phyloP scores from a whole-genome alignment of 2,797 vertebrate species.

The Anniella stebbinsi region DNA sequence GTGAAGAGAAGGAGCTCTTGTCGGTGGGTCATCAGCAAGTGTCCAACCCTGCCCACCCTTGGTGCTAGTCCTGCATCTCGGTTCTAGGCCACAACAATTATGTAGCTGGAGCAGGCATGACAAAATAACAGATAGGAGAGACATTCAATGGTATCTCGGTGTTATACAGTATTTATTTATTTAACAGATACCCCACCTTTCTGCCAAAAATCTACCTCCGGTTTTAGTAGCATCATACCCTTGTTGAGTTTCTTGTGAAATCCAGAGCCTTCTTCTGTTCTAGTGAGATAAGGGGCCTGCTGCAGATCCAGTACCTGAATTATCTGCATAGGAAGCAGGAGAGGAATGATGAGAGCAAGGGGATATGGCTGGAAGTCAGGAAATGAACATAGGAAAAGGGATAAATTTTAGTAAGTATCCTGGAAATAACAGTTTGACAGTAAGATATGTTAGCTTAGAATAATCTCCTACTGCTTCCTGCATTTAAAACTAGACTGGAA shows the following conservation, averaged over 20 bases:
- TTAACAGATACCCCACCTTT: too few species aligned
- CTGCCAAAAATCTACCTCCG: neutral
- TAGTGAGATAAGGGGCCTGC: neutral
- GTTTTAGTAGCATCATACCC: neutral
- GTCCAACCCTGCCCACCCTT: too few species aligned
- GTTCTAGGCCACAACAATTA: neutral
- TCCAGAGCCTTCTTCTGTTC: neutral
- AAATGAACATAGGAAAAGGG: neutral
- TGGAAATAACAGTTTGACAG: neutral
- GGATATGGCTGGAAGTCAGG: neutral
- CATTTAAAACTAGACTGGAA: neutral
- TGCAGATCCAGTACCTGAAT: neutral
- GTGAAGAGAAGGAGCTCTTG: too few species aligned
- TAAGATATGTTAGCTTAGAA: fast-evolving
- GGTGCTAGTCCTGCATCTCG: neutral
- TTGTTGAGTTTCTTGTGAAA: neutral
- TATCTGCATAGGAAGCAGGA: neutral
- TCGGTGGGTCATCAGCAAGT: too few species aligned
- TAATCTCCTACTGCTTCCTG: neutral
- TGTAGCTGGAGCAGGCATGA: neutral
- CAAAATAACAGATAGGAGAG: neutral
- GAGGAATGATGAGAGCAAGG: neutral
- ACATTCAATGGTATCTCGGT: neutral
- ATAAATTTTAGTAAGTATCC: neutral
- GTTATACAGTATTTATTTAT: neutral